These are phyloP conservation scores for Bucco capensis DNA, from an alignment of 2,113 vertebrate species.

Conservation along the genomic window DNA sequence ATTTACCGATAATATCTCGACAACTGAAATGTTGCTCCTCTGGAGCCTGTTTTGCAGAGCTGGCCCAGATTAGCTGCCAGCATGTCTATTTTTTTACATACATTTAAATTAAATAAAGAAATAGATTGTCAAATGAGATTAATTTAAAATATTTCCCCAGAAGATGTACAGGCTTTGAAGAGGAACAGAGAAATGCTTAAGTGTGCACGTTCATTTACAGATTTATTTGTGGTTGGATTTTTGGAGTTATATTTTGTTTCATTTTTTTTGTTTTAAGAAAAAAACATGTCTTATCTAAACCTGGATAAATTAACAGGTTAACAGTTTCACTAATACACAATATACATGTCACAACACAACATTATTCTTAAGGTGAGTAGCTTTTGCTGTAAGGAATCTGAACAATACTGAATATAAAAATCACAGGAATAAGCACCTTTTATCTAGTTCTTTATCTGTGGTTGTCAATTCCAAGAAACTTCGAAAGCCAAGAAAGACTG, in stretches of 20 bases:
- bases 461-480: not conserved
- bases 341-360: not conserved
- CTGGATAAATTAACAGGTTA: conserved; percentile 22
- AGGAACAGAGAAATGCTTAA: not conserved
- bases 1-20: not conserved
- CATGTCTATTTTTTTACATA: not conserved
- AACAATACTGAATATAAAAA: conserved; percentile 1
- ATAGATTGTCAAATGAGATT: conserved; percentile 1
- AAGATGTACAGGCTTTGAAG: not conserved
- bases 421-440: not conserved
- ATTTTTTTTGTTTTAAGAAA: not conserved
- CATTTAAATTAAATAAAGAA: conserved; percentile 35
- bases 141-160: conserved; percentile 29
- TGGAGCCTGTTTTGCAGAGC: not conserved
- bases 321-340: not conserved
- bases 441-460: not conserved
- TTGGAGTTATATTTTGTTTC: not conserved
- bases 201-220: not conserved
- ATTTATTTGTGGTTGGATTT: not conserved
- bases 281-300: not conserved
- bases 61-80: conserved; percentile 14
- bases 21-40: not conserved
- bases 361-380: not conserved
- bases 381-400: not conserved
- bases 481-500: not conserved